Base-by-base conservation (phyloP, 1,140 invertebrate species). In the Papilio helenus region DNA sequence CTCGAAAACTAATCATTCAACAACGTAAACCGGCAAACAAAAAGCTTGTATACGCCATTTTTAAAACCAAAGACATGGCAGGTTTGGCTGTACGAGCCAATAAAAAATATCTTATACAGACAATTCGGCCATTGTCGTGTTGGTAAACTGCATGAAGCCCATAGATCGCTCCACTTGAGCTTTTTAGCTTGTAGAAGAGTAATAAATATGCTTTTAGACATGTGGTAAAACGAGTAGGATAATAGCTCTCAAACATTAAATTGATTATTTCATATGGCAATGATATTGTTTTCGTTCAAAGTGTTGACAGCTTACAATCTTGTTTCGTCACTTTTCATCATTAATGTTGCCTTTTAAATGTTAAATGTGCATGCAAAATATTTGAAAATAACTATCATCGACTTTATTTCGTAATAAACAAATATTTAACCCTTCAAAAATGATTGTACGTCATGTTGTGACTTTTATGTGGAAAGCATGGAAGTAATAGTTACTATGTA, bases 31-130 rank as follows among this genome's bases (percentile, higher is more conserved):
- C 93, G 94, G 94, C 93, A 94, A 94, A 95, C 93, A 94, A 94
- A 94, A 95, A 95, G 93, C 93, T 94, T 94, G 93, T 95, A 95
- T 94, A 95, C 94, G 94, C 94, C 94, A 95, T 95, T 95, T 95
- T 95, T 95, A 94, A 95, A 95, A 94, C 94, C 94, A 93, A 94
- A 94, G 94, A 95, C 94, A 95, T 94, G 94, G 94, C 93, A 94
- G 92, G 91, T 93, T 88, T 89, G 88, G 89, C 88, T 92, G 92
- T 93, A 93, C 86, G 92, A 89, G 92, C 93, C 93, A 94, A 94
- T 94, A 94, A 94, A 94, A 94, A 94, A 94, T 94, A 93, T 93
- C 87, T 89, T 92, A 92, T 92, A 90, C 92, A 86, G 90, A 92
- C 90, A 93, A 90, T 94, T 93, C 93, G 93, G 93, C 93, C 93